phyloP scores from a whole-genome alignment of 2,113 vertebrate species.

The Nothocercus nigrocapillus region DNA sequence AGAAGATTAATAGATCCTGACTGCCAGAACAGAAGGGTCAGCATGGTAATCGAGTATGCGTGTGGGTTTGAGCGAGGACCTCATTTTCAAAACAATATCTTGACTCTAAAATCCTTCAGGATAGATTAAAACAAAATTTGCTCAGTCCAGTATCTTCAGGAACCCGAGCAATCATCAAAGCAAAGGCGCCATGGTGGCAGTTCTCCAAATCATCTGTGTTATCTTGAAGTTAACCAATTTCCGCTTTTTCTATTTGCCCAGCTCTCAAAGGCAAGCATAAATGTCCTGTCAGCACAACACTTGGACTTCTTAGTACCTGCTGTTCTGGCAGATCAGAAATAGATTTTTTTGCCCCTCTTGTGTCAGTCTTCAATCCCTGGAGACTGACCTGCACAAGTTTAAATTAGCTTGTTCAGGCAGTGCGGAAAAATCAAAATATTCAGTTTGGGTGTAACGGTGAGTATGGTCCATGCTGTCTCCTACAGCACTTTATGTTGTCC shows the following conservation, averaged over 20 bases:
- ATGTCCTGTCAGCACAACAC: neutral
- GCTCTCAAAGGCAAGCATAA: slow-evolving; percentile 18
- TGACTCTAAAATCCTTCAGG: neutral
- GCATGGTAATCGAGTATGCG: neutral
- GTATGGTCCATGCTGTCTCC: accelerated
- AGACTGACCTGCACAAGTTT: slow-evolving; percentile 1
- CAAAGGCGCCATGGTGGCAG: neutral
- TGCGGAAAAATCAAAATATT: neutral
- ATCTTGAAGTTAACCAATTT: slow-evolving; percentile 3
- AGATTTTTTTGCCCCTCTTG: slow-evolving; percentile 28
- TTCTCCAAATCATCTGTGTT: neutral
- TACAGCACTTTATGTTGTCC: accelerated
- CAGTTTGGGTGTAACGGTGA: accelerated
- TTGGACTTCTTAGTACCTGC: slow-evolving; percentile 12
- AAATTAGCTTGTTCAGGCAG: neutral
- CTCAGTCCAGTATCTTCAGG: neutral
- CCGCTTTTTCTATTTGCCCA: neutral
- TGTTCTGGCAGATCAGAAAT: slow-evolving; percentile 48
- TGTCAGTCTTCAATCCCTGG: slow-evolving; percentile 25
- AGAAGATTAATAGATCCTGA: neutral
- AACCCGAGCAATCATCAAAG: neutral
- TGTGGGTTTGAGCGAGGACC: neutral
- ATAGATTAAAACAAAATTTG: slow-evolving; percentile 1
- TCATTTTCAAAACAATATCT: neutral
- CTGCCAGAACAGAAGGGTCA: neutral